These are phyloP conservation scores for Gadopsis marmoratus DNA, from an alignment of 2,797 vertebrate species.

Conservation along the genomic window DNA sequence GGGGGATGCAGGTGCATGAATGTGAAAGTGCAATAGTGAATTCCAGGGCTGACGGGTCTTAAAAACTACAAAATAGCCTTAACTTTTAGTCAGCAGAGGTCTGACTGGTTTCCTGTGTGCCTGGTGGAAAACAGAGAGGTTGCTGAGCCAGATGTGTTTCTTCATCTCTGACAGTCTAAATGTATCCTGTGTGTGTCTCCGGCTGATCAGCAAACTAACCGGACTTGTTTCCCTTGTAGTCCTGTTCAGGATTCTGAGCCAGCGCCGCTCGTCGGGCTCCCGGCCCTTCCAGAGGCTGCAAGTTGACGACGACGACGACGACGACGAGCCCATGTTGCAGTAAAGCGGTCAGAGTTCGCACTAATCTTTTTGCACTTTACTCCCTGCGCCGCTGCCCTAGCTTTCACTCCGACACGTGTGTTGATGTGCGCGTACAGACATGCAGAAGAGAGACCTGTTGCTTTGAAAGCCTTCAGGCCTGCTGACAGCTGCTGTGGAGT, in stretches of 20 bases:
- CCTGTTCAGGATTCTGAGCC: constrained; percentile 82
- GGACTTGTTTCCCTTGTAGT: constrained; percentile 49
- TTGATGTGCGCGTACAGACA: neutral
- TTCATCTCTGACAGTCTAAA: neutral
- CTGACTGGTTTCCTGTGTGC: no score
- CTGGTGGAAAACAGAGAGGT: no score
- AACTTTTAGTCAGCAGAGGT: no score
- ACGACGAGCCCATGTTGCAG: constrained; percentile 87
- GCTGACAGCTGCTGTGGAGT: neutral
- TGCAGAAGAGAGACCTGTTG: neutral
- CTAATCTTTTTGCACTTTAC: constrained; percentile 42
- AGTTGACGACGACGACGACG: constrained; percentile 87
- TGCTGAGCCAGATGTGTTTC: no score
- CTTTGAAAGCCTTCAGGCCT: constrained; percentile 17
- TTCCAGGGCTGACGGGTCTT: no score
- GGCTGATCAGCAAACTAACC: neutral
- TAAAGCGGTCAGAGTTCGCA: constrained; percentile 55
- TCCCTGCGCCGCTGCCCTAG: neutral
- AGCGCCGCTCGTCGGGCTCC: constrained; percentile 40
- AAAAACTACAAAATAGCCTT: no score
- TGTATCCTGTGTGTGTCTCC: neutral
- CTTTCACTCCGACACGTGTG: neutral
- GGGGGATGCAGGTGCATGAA: no score
- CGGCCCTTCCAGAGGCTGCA: constrained; percentile 87
- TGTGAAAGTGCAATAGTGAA: no score